Conservation (phyloP, 2,113 vertebrate genomes). For the Bothrops jararaca region DNA sequence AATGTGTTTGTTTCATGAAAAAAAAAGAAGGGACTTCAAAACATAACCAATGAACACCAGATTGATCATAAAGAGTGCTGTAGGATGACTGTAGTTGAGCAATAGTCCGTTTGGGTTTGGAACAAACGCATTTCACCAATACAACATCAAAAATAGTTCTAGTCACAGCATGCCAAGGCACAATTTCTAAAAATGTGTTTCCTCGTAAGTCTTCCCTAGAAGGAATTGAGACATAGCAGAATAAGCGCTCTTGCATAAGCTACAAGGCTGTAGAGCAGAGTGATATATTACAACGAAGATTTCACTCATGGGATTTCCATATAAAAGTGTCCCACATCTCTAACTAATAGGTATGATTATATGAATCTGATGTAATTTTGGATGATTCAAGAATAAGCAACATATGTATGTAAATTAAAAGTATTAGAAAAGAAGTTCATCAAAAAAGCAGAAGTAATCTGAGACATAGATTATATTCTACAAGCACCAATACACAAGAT, state of each 20-base stretch:
- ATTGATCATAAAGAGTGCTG: not conserved
- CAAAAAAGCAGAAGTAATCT: not conserved
- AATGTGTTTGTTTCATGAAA: not conserved
- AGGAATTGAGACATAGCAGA: not conserved
- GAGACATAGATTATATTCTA: not conserved
- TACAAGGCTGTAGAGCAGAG: not conserved
- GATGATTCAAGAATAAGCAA: conserved; percentile 2
- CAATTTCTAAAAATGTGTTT: not conserved
- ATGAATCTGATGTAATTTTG: not conserved
- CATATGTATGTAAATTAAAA: not conserved
- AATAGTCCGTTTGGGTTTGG: not conserved
- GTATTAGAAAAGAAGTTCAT: not conserved
- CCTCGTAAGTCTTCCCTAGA: not conserved
- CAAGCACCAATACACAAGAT: not conserved
- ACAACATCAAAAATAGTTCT: not conserved
- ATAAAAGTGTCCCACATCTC: not conserved
- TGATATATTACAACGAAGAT: not conserved
- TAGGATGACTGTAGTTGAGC: not conserved
- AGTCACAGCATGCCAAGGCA: not conserved
- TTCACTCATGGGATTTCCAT: not conserved
- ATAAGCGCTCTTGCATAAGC: not conserved
- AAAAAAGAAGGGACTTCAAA: not conserved
- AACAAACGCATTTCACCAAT: not conserved
- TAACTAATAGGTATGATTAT: not conserved
- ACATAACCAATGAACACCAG: not conserved